Evolutionary conservation across 30 jellyfish, hydroid and myxozoan species (phyloP).

Genomic region (Turritopsis rubra): DNA sequence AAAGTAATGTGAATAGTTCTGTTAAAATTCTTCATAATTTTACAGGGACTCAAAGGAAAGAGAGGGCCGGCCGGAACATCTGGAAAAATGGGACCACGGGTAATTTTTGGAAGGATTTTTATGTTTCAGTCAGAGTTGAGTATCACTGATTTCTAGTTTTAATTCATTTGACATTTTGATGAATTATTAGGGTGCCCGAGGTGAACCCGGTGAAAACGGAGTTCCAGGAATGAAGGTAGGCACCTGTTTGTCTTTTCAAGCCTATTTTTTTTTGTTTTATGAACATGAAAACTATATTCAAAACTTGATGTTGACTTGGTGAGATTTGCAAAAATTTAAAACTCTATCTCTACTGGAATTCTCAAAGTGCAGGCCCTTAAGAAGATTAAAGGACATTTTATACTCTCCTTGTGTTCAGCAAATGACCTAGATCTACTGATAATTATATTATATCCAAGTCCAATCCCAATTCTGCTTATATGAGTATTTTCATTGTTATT

Average conservation of each 20-base stretch:
- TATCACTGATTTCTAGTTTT: background rate
- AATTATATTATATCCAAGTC: too few relatives aligned
- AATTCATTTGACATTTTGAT: background rate
- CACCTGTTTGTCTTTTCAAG: background rate
- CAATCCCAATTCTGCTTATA: too few relatives aligned
- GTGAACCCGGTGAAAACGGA: background rate
- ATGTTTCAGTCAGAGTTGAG: background rate
- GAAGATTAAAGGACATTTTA: too few relatives aligned
- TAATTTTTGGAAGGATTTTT: background rate
- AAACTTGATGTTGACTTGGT: too few relatives aligned
- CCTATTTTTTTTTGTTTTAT: background rate
- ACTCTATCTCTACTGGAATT: too few relatives aligned
- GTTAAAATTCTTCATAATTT: background rate
- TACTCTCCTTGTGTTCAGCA: too few relatives aligned
- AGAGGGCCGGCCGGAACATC: background rate
- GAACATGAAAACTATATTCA: background rate
- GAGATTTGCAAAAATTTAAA: too few relatives aligned
- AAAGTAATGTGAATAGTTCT: background rate
- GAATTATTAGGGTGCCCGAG: slow-evolving; percentile 11
- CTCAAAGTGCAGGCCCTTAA: too few relatives aligned
- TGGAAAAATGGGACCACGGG: slow-evolving; percentile 10
- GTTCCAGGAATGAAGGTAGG: background rate
- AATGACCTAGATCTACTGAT: too few relatives aligned
- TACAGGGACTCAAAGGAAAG: slow-evolving; percentile 2
- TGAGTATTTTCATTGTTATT: too few relatives aligned